Evolutionary conservation across 2,888 invertebrate species (phyloP).

Genomic region (Calliopum simillimum): DNA sequence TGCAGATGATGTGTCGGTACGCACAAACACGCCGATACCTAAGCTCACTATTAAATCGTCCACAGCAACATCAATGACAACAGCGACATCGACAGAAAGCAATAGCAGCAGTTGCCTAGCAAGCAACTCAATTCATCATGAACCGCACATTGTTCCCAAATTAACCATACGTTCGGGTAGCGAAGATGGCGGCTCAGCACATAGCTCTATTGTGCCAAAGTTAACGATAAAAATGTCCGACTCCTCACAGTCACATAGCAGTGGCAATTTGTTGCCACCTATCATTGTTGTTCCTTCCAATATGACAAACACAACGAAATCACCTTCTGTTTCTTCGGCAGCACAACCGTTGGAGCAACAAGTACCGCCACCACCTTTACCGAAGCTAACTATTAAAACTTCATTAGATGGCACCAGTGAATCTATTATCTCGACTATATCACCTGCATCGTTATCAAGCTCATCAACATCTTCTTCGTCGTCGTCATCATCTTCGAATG

Average conservation of each 20-base stretch:
- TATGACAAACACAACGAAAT: slow-evolving; percentile 32
- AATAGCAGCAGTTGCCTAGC: slow-evolving; percentile 15
- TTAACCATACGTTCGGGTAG: slow-evolving; percentile 64
- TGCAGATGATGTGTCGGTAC: slow-evolving; percentile 50
- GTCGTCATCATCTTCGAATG: slow-evolving; percentile 41
- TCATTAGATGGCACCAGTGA: slow-evolving; percentile 61
- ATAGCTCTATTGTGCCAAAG: slow-evolving; percentile 61
- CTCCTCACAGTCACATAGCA: slow-evolving; percentile 31
- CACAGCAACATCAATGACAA: slow-evolving; percentile 23
- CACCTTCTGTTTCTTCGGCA: slow-evolving; percentile 44
- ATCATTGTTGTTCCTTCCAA: slow-evolving; percentile 30
- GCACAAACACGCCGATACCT: slow-evolving; percentile 48
- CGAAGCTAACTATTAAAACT: slow-evolving; percentile 73
- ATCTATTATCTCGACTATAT: slow-evolving; percentile 60
- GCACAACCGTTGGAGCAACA: slow-evolving; percentile 20
- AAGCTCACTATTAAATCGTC: slow-evolving; percentile 54
- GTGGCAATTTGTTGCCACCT: slow-evolving; percentile 31
- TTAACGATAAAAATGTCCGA: slow-evolving; percentile 65
- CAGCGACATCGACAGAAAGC: slow-evolving; percentile 14
- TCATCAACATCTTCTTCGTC: slow-evolving; percentile 45
- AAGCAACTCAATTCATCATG: slow-evolving; percentile 41
- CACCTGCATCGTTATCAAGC: slow-evolving; percentile 55
- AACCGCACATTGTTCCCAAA: slow-evolving; percentile 66
- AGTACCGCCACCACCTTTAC: slow-evolving; percentile 66
- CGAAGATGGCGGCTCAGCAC: slow-evolving; percentile 48